Evolutionary conservation across 2,113 vertebrate species (phyloP).

Genomic region (Ictalurus punctatus): DNA sequence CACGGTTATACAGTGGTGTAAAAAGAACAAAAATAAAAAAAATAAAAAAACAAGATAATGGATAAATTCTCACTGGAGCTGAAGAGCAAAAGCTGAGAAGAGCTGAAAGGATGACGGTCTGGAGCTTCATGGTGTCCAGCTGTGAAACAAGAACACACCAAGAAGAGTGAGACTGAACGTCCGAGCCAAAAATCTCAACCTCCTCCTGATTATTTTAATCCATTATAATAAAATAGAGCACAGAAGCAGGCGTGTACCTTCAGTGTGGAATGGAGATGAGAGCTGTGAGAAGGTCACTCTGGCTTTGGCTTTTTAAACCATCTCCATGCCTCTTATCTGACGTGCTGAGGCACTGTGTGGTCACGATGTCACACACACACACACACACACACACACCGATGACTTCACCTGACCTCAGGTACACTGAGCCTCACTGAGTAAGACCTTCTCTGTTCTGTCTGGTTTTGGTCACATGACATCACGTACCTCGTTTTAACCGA

Average conservation of each 20-base stretch:
- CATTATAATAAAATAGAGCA: neutral
- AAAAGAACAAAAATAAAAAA: too few relatives aligned
- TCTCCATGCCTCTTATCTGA: neutral
- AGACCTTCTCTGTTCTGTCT: neutral
- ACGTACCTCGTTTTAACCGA: neutral
- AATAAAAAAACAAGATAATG: too few relatives aligned
- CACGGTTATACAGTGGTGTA: neutral
- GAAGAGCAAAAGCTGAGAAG: constrained; percentile 37
- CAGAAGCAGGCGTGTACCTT: constrained; percentile 6
- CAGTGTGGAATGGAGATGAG: neutral
- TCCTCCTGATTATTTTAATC: neutral
- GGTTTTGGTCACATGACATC: neutral
- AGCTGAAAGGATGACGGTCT: constrained; percentile 11
- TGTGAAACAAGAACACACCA: neutral
- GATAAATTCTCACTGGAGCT: constrained; percentile 46
- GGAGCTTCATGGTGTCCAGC: constrained; percentile 45
- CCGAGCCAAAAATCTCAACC: neutral
- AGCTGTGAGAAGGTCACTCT: neutral
- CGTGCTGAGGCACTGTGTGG: neutral
- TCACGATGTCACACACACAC: neutral
- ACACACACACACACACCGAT: neutral
- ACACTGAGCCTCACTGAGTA: neutral
- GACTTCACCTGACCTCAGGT: constrained; percentile 38
- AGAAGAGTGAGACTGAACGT: neutral
- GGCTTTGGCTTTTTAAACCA: constrained; percentile 25